Percentiles rank a stretch among this genome's conserved stretches.
Conservation (phyloP, 2,888 invertebrate genomes). For the Holacanthella duospinosa region DNA sequence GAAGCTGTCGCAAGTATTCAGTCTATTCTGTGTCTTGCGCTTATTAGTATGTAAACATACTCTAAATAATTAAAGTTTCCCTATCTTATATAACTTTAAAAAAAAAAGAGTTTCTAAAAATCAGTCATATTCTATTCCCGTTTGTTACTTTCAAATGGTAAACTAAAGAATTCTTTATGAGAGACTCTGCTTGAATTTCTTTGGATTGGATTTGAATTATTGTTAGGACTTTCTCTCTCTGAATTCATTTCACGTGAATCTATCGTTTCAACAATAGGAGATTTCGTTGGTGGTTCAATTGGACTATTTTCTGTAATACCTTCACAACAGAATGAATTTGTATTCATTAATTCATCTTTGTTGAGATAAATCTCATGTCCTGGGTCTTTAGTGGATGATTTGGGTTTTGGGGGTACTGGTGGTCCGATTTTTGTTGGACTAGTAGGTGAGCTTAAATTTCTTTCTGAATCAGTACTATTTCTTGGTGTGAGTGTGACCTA, state of each 20-base stretch:
- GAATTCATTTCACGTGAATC: too few relatives aligned
- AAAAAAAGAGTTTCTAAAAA: too few relatives aligned
- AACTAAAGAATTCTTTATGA: neutral
- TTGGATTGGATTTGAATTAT: neutral
- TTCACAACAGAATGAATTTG: neutral
- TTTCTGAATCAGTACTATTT: neutral
- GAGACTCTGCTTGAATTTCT: neutral
- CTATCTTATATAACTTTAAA: too few relatives aligned
- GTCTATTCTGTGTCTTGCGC: too few relatives aligned
- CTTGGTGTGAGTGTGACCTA: neutral
- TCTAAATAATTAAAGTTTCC: too few relatives aligned
- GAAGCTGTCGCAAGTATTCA: too few relatives aligned
- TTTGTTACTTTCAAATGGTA: neutral
- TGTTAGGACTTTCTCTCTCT: neutral
- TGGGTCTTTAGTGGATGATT: conserved; percentile 9
- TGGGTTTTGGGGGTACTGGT: conserved; percentile 22
- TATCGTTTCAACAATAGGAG: neutral
- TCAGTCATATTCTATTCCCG: too few relatives aligned
- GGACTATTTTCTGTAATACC: neutral
- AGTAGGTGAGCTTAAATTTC: neutral
- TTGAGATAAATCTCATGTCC: conserved; percentile 20
- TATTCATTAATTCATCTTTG: conserved; percentile 20
- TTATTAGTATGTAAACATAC: too few relatives aligned
- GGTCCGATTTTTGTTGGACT: conserved; percentile 12
- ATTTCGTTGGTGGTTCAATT: neutral